Evolutionary conservation across 2,113 vertebrate genomes (phyloP).

Genomic region (Procavia capensis): DNA sequence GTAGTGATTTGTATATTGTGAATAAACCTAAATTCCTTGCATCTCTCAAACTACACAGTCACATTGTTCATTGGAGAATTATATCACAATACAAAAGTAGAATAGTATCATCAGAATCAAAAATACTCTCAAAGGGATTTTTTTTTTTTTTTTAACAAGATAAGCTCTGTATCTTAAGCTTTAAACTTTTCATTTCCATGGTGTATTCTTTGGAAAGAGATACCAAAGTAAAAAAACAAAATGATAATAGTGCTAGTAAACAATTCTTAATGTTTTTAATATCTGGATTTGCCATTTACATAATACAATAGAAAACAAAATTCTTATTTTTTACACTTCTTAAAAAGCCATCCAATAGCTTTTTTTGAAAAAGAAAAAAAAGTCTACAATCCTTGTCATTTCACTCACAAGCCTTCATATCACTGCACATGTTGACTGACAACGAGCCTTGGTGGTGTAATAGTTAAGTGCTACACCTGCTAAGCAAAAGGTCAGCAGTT

Average conservation of each 20-base stretch:
- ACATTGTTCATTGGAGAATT: not conserved
- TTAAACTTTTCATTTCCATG: not conserved
- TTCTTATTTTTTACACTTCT: not conserved
- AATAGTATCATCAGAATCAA: constrained; percentile 10
- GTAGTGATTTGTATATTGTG: constrained; percentile 5
- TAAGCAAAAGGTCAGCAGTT: too few species aligned
- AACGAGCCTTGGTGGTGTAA: too few species aligned
- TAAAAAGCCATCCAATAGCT: not conserved
- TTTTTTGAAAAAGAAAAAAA: constrained; percentile 17
- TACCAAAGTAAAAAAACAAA: not conserved
- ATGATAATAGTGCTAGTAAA: not conserved
- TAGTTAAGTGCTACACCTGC: too few species aligned
- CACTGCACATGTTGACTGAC: not conserved
- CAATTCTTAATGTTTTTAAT: not conserved
- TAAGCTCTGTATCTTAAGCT: not conserved
- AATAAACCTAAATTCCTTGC: constrained; percentile 31
- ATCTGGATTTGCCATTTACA: not conserved
- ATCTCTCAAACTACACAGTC: constrained; percentile 5
- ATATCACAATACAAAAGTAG: not conserved
- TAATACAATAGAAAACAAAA: not conserved
- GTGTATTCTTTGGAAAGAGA: not conserved
- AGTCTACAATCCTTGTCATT: not conserved
- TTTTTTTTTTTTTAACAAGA: not conserved
- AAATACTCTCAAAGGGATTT: not conserved
- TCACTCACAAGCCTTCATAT: not conserved